Percentiles rank a stretch among this genome's conserved stretches.
These are phyloP conservation scores for Sus cebifrons DNA, from an alignment of 2,797 vertebrate species.

Conservation along the genomic window DNA sequence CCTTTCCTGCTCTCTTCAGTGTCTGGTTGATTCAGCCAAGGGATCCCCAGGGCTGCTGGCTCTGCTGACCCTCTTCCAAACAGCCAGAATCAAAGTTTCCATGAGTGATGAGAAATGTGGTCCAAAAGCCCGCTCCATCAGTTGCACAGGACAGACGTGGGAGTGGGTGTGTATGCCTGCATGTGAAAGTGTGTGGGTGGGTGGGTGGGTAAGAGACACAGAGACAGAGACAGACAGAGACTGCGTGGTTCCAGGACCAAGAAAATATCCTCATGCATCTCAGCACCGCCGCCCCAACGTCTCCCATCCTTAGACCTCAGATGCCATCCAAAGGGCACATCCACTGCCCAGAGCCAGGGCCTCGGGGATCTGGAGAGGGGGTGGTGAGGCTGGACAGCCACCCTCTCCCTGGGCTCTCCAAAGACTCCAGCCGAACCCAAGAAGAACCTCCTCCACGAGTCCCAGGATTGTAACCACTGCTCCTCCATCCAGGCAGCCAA, in stretches of 20 bases:
- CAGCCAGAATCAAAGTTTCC: constrained; percentile 83
- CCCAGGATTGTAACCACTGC: not conserved
- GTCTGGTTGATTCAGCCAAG: constrained; percentile 42
- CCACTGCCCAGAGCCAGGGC: constrained; percentile 1
- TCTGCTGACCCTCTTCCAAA: constrained; percentile 73
- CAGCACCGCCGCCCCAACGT: not conserved
- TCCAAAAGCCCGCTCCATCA: constrained; percentile 60
- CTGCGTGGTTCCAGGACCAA: not conserved
- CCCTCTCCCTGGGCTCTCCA: not conserved
- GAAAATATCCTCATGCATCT: not conserved
- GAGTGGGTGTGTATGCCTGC: not conserved
- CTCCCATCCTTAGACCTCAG: constrained; percentile 7
- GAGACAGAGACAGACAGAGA: not conserved
- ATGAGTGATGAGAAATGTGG: constrained; percentile 66
- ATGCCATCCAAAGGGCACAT: not conserved
- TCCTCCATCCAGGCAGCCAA: constrained; percentile 3
- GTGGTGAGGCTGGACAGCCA: not conserved
- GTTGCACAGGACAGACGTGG: not conserved
- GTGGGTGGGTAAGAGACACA: not conserved
- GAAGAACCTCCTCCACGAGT: constrained; percentile 56
- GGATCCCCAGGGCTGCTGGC: constrained; percentile 49
- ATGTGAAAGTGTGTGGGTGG: not conserved
- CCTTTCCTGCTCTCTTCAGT: constrained; percentile 67
- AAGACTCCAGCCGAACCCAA: constrained; percentile 72
- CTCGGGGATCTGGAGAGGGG: not conserved